Percentiles rank a stretch among this genome's conserved stretches.
Evolutionary conservation across 92 coral and sea anemone species (phyloP).

Genomic region (Palythoa heliodiscus): DNA sequence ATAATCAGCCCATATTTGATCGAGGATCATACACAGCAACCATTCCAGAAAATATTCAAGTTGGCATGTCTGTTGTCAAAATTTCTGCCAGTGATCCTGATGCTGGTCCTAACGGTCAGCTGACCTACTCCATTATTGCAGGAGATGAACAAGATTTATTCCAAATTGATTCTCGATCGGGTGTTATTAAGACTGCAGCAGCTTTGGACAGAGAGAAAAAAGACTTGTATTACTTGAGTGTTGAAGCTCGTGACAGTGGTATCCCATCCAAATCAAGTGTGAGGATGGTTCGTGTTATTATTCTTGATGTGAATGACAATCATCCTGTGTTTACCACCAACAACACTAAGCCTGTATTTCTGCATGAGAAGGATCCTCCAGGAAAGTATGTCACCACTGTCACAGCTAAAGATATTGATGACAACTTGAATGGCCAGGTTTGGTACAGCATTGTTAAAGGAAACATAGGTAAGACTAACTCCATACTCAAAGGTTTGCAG

Average conservation of each 20-base stretch:
- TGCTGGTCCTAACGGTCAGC: slow-evolving; percentile 75
- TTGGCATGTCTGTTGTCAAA: slow-evolving; percentile 60
- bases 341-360: slow-evolving; percentile 73
- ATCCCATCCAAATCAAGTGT: slow-evolving; percentile 60
- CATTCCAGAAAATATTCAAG: slow-evolving; percentile 66
- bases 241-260: slow-evolving; percentile 77
- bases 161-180: slow-evolving; percentile 61
- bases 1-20: slow-evolving; percentile 77
- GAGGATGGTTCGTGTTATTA: slow-evolving; percentile 56
- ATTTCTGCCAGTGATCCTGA: slow-evolving; percentile 84
- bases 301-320: slow-evolving; percentile 91
- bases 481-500: no score
- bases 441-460: slow-evolving; percentile 75
- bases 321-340: slow-evolving; percentile 77
- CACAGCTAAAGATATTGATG: slow-evolving; percentile 84
- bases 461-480: slow-evolving; percentile 41
- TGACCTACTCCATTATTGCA: slow-evolving; percentile 69
- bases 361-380: slow-evolving; percentile 76
- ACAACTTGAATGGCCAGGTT: slow-evolving; percentile 74
- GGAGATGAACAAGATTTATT: slow-evolving; percentile 74
- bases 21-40: slow-evolving; percentile 54
- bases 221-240: slow-evolving; percentile 61
- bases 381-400: slow-evolving; percentile 79
- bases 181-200: slow-evolving; percentile 61
- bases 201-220: slow-evolving; percentile 74